Conservation (phyloP, 2,888 invertebrate species). For the Drosophila kanekoi region DNA sequence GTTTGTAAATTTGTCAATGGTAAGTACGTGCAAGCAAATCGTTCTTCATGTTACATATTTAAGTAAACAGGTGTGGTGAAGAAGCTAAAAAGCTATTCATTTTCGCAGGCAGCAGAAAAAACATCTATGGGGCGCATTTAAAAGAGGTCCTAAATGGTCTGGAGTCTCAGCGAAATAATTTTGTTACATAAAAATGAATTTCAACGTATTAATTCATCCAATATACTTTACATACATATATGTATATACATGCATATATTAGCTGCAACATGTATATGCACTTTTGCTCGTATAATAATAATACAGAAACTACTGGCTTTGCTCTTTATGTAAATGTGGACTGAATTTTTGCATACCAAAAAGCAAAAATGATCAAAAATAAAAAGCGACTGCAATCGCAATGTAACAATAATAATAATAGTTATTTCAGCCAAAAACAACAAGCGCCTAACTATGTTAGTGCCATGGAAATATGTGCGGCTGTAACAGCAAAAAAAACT, state of each 20-base stretch:
- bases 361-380: constrained; percentile 8
- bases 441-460: constrained; percentile 23
- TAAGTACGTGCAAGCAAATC: constrained; percentile 47
- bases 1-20: constrained; percentile 64
- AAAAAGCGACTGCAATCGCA: constrained; percentile 31
- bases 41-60: constrained; percentile 66
- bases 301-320: constrained; percentile 1
- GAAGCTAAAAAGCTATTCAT: constrained; percentile 33
- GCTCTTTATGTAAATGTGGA: constrained; percentile 6
- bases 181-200: constrained; percentile 5
- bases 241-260: not conserved
- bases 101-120: constrained; percentile 41
- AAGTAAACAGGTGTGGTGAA: constrained; percentile 64
- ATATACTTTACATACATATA: not conserved
- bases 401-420: constrained; percentile 48
- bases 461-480: constrained; percentile 37
- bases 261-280: not conserved
- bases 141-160: constrained; percentile 14
- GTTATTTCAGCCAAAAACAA: constrained; percentile 35
- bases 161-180: not conserved
- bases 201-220: constrained; percentile 6
- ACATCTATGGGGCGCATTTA: constrained; percentile 38
- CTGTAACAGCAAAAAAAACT: constrained; percentile 41
- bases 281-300: not conserved
- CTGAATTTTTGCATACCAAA: constrained; percentile 19